A percentile compares a stretch with the other conserved stretches of the same genome.
phyloP scores from a whole-genome alignment of 1,140 invertebrate genomes.

The Aphaenogaster rudis region DNA sequence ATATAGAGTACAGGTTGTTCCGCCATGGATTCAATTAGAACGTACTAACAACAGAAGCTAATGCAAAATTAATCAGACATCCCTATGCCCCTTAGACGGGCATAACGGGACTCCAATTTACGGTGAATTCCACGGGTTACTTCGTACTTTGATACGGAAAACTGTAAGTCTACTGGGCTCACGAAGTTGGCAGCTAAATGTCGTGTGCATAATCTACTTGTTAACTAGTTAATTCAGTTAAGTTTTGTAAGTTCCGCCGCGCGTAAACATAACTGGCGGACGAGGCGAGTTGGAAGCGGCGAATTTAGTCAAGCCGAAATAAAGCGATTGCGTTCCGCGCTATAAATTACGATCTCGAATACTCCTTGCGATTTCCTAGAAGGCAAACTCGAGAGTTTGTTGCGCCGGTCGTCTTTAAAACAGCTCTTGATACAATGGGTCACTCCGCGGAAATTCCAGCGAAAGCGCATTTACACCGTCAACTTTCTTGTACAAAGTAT shows the following conservation, averaged over 20 bases:
- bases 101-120: constrained; percentile 41
- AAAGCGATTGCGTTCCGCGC: constrained; percentile 72
- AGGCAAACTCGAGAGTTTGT: constrained; percentile 54
- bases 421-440: constrained; percentile 8
- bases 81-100: constrained; percentile 43
- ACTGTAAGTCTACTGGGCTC: constrained; percentile 58
- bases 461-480: neutral
- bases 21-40: constrained; percentile 4
- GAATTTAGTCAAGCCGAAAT: constrained; percentile 73
- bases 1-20: neutral
- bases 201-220: constrained; percentile 76
- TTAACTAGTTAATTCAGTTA: constrained; percentile 78
- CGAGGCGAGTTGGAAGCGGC: constrained; percentile 68
- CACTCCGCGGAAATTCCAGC: neutral
- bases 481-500: neutral
- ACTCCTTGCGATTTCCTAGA: constrained; percentile 58
- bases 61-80: constrained; percentile 51
- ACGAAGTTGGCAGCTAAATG: constrained; percentile 73
- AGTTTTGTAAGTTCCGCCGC: constrained; percentile 72
- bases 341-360: constrained; percentile 65
- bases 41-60: neutral
- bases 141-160: constrained; percentile 67
- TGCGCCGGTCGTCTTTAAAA: constrained; percentile 37
- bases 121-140: constrained; percentile 61
- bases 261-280: constrained; percentile 75